Evolutionary conservation across 1,140 invertebrate species (phyloP).

Genomic region (Eciton burchellii): DNA sequence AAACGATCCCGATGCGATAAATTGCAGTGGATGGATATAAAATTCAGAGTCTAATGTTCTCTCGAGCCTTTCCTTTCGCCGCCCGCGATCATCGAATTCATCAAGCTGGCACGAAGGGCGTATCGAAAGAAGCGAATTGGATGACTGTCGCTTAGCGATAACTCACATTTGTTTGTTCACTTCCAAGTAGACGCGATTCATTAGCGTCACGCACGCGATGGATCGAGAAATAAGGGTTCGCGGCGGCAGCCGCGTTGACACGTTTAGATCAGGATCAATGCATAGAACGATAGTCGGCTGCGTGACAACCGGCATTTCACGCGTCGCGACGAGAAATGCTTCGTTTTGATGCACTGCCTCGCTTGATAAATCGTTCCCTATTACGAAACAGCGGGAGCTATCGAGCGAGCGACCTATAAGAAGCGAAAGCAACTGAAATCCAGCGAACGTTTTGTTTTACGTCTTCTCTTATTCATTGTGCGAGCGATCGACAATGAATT

Average conservation of each 20-base stretch:
- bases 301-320: conserved; percentile 34
- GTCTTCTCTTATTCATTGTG: conserved; percentile 30
- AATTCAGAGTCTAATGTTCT: background rate
- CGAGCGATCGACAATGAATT: conserved; percentile 8
- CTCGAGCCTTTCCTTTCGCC: background rate
- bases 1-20: background rate
- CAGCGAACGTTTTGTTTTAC: conserved; percentile 31
- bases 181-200: conserved; percentile 11
- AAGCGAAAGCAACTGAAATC: conserved; percentile 34
- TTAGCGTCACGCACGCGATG: conserved; percentile 22
- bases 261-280: conserved; percentile 63
- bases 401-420: background rate
- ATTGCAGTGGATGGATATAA: background rate
- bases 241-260: conserved; percentile 18
- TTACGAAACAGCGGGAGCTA: conserved; percentile 64
- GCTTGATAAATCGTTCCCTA: conserved; percentile 63
- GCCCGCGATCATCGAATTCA: too few relatives aligned
- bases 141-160: background rate
- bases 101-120: background rate
- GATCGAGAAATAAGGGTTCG: conserved; percentile 3
- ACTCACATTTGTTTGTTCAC: conserved; percentile 11
- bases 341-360: conserved; percentile 59
- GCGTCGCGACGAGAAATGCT: conserved; percentile 42
- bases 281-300: conserved; percentile 11
- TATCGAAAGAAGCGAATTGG: background rate